Evolutionary conservation across 2,797 vertebrate genomes (phyloP).

Genomic region (Liasis olivaceus): DNA sequence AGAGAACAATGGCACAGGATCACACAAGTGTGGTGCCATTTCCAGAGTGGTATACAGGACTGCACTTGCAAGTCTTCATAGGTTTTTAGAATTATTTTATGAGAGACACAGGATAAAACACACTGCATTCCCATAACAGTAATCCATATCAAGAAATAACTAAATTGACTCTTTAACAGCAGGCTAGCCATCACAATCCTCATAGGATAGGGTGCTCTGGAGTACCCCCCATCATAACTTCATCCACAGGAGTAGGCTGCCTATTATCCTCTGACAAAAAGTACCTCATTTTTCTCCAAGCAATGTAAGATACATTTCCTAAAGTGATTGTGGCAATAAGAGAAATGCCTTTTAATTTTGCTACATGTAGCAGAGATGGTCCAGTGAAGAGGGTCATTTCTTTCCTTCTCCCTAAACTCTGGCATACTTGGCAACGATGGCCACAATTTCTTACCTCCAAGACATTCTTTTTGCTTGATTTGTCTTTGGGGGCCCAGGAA

Average conservation of each 20-base stretch:
- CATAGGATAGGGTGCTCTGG: background rate
- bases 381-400: background rate
- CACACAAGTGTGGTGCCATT: too few relatives aligned
- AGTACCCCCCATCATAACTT: background rate
- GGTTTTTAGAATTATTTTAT: background rate
- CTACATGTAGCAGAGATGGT: background rate
- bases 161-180: background rate
- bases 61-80: background rate
- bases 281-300: background rate
- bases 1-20: too few relatives aligned
- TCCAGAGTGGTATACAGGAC: too few relatives aligned
- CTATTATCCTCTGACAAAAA: background rate
- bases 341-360: background rate
- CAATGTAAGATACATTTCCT: background rate
- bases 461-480: constrained; percentile 94
- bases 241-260: background rate
- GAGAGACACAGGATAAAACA: background rate
- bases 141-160: background rate
- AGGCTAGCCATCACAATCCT: background rate
- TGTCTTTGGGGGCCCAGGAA: constrained; percentile 85
- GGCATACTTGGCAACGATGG: background rate
- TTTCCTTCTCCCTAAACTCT: background rate
- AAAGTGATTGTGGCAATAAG: background rate
- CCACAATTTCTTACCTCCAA: constrained; percentile 81
- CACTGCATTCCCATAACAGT: background rate